Base-by-base conservation (phyloP, 2,888 invertebrate genomes). In the Amiota communis region DNA sequence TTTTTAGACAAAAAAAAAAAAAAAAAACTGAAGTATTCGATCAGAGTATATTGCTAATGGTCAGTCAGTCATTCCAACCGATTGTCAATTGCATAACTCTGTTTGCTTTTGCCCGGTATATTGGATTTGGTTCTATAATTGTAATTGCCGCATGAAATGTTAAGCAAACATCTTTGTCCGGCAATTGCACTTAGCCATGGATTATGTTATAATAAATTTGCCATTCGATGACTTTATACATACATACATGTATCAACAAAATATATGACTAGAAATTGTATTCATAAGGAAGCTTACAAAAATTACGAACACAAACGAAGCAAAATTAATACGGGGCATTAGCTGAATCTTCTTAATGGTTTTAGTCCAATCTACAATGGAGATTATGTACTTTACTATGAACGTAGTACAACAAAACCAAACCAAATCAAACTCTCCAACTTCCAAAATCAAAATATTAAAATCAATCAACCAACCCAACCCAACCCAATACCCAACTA, bases 381-480 rank as follows among this genome's bases (percentile, higher is more conserved):
- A 88, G 86, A 88, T 88, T 88, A 88, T 88, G 88, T 88, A 88
- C 88, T 88, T 88, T 88, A 88, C 89, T 88, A 88, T 88, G 88
- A 88, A 87, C 87, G 87, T 84, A 85, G 83, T 83, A 83, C 85
- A 85, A 82, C 78, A 81, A 84, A 85, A 81, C 67, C 67, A 57
- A n/a, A 57, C 8, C 57, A 0, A 57, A 57, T 11, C 57, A 17
- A 17, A 11, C 51, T n/a, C n/a, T n/a, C n/a, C 51, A 13, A 51
- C 1, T n/a, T 10, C n/a, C n/a, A n/a, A 57, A 57, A 57, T 15
- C 57, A 57, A 57, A 57, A n/a, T n/a, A n/a, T n/a, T 15, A 3
- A 57, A 57, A 57, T 15, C 57, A 57, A n/a, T n/a, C n/a, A 57
- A 57, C 4, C 57, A 57, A 57, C 2, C 4, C 51, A 51, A 51